Evolutionary conservation across 2,888 invertebrate species (phyloP), one percentile per base, ranked within the genome.

Genomic region (Zonitis immaculata): DNA sequence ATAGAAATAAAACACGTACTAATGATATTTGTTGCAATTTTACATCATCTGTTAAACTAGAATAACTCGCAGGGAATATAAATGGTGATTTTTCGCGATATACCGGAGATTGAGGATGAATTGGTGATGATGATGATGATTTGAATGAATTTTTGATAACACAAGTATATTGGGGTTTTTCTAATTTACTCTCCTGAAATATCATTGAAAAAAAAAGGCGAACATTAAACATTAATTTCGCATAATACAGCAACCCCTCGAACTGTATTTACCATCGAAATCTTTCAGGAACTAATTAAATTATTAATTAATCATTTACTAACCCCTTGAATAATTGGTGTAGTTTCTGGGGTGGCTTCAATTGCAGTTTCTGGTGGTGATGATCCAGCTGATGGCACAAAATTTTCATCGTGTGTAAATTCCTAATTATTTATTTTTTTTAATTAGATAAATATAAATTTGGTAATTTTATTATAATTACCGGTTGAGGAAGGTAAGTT

Each of bases 311-410:
- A 22, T 22, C 5, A 26, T 28, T n/a, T 27, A 51, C 54, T 9
- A 18, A 51, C 51, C 43, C 53, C 53, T 45, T 47, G 51, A 9
- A 56, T 87, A 18, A 90, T 82, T 2, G 92, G 91, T 32, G 91
- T 92, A 44, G 91, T 91, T 78, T 92, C 91, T 1, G 92, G 92
- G 6, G 91, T 92, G 3, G 91, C 91, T 77, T 92, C 92, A 51
- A 92, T 87, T 25, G 91, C 92, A 42, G 91, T 89, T 78, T 91
- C 92, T 5, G 91, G 91, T 26, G 90, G 90, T 12, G 88, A 87
- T 0, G 85, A 82, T 28, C 85, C 84, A 67, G 83, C 80, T 57
- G 79, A 79, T 44, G 52, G 56, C 25, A 52, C 56, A 32, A 57
- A 42, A 49, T 52, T 54, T 49, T 54, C 54, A 45, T 56, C 56